Conservation (phyloP, 2,888 invertebrate genomes). For the Tetragnatha montana region DNA sequence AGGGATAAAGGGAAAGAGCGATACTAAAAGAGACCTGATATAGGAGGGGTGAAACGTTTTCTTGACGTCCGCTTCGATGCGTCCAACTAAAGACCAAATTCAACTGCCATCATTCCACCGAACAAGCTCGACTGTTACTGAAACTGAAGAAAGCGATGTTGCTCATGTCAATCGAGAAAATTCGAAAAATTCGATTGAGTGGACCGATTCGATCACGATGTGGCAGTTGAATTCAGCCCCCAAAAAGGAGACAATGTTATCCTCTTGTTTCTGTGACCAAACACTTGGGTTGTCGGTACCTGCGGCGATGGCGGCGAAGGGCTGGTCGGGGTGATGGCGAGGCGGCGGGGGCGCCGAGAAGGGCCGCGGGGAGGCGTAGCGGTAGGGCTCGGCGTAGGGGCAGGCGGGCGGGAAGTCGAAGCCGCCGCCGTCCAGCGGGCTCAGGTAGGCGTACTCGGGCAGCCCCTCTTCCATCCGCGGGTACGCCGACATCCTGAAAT, state of each 20-base stretch:
- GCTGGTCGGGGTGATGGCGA: slow-evolving; percentile 66
- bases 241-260: slow-evolving; percentile 3
- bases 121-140: no score
- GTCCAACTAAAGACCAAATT: no score
- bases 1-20: no score
- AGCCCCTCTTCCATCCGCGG: slow-evolving; percentile 52
- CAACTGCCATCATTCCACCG: no score
- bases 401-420: slow-evolving; percentile 75
- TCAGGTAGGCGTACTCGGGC: slow-evolving; percentile 83
- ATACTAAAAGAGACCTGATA: no score
- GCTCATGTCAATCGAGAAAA: no score
- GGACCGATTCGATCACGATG: no score
- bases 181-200: no score
- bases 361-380: slow-evolving; percentile 81
- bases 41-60: no score
- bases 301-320: slow-evolving; percentile 17
- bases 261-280: slow-evolving; percentile 80
- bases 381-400: slow-evolving; percentile 81
- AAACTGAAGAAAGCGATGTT: no score
- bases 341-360: slow-evolving; percentile 76
- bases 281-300: slow-evolving; percentile 80
- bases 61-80: no score
- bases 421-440: slow-evolving; percentile 81
- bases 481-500: slow-evolving; percentile 51
- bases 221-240: slow-evolving; percentile 35